A percentile compares a stretch with the other conserved stretches of the same genome.
phyloP scores from a whole-genome alignment of 2,797 vertebrate species.

The Pseudomugil gertrudae region DNA sequence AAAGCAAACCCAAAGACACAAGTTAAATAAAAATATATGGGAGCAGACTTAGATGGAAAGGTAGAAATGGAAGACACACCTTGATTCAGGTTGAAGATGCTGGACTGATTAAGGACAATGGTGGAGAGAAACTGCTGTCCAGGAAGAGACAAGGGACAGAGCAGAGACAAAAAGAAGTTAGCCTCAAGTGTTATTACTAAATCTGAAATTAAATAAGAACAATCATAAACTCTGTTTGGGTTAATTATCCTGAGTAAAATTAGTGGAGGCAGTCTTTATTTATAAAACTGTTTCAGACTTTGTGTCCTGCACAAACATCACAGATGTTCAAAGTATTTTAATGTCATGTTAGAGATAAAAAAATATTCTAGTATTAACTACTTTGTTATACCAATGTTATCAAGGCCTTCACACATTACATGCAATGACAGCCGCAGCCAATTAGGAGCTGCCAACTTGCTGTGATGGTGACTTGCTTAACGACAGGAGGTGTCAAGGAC shows the following conservation, averaged over 20 bases:
- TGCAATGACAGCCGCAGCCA: conserved; percentile 26
- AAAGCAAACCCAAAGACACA: neutral
- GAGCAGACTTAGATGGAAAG: neutral
- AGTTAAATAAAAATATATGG: neutral
- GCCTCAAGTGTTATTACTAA: neutral
- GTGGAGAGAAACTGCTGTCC: conserved; percentile 23
- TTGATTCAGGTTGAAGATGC: conserved; percentile 23
- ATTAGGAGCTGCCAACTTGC: conserved; percentile 40
- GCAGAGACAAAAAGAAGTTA: conserved; percentile 4
- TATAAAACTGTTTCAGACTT: conserved; percentile 4
- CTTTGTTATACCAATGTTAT: neutral
- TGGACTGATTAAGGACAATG: neutral
- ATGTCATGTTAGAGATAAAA: neutral
- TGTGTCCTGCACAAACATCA: no score
- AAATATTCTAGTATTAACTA: neutral
- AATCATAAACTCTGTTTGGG: no score
- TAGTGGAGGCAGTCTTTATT: neutral
- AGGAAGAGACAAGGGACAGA: neutral
- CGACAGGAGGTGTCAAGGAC: conserved; percentile 51
- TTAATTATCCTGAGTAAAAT: neutral
- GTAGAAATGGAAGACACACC: conserved; percentile 29
- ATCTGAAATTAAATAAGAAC: no score
- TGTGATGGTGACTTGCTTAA: conserved; percentile 55
- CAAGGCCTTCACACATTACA: conserved; percentile 23
- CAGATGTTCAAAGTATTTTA: neutral